phyloP scores from a whole-genome alignment of 2,113 vertebrate genomes.

The Lipophrys pholis region DNA sequence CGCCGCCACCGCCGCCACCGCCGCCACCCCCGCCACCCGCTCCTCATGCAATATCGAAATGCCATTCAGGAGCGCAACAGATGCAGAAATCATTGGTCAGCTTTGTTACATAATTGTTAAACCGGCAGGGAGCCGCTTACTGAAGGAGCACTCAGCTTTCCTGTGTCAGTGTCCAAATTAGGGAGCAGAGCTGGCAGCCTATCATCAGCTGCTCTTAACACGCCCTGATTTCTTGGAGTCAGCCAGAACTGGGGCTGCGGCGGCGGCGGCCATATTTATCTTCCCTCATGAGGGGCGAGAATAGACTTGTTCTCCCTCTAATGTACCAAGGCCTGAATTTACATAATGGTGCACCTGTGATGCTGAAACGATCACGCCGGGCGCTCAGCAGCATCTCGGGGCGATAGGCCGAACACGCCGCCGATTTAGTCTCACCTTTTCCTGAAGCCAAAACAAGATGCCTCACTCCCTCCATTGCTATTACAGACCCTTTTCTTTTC shows the following conservation, averaged over 20 bases:
- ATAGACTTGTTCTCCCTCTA: constrained; percentile 24
- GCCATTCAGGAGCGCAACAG: constrained; percentile 54
- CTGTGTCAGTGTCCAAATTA: constrained; percentile 73
- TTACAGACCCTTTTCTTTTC: too few species aligned
- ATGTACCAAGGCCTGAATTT: constrained; percentile 40
- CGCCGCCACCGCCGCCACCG: not conserved
- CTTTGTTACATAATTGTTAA: constrained; percentile 74
- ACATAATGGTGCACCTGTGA: constrained; percentile 45
- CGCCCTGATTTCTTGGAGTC: constrained; percentile 49
- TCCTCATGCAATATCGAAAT: constrained; percentile 53
- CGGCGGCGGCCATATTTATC: constrained; percentile 45
- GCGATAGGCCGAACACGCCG: not conserved
- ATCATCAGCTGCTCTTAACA: constrained; percentile 67
- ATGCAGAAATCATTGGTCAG: constrained; percentile 70
- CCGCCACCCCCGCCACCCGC: constrained; percentile 3
- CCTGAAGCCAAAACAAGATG: too few species aligned
- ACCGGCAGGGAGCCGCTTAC: constrained; percentile 66
- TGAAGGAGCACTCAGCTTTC: constrained; percentile 60
- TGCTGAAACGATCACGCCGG: constrained; percentile 22
- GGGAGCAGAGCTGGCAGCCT: constrained; percentile 62
- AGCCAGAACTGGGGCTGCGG: constrained; percentile 27
- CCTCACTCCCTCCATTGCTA: too few species aligned
- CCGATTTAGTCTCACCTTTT: too few species aligned
- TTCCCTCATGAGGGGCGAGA: constrained; percentile 40
- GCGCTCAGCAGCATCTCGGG: not conserved